Conservation (phyloP, 1,140 invertebrate species). For the Lamellibrachia luymesi region DNA sequence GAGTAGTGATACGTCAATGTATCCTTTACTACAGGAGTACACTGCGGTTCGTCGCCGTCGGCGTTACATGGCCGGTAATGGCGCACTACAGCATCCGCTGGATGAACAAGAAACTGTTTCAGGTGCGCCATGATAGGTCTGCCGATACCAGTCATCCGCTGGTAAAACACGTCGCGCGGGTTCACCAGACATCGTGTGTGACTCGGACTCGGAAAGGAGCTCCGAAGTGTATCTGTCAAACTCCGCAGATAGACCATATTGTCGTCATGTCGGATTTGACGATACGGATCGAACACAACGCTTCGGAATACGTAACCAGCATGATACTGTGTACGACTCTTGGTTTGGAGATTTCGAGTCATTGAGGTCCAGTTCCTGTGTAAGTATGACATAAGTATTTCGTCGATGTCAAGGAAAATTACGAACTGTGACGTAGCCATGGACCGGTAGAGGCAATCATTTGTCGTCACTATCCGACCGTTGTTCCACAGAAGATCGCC, state of each 20-base stretch:
- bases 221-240: background rate
- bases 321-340: background rate
- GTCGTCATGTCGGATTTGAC: background rate
- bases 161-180: background rate
- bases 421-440: slow-evolving; percentile 46
- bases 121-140: background rate
- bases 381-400: slow-evolving; percentile 47
- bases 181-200: background rate
- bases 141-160: background rate
- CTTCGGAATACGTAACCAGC: background rate
- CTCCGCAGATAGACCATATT: background rate
- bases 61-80: background rate
- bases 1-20: background rate
- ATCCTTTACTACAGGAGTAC: background rate
- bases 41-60: background rate
- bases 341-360: slow-evolving; percentile 12
- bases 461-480: slow-evolving; percentile 48
- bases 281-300: background rate
- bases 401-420: slow-evolving; percentile 53
- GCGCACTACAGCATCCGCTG: background rate
- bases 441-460: slow-evolving; percentile 52
- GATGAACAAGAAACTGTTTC: background rate
- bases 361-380: slow-evolving; percentile 36
- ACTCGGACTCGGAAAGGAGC: background rate
- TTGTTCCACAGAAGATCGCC: slow-evolving; percentile 48